Evolutionary conservation across 2,797 vertebrate species (phyloP), one percentile per base, ranked within the genome.

Genomic region (Cetoscarus ocellatus): DNA sequence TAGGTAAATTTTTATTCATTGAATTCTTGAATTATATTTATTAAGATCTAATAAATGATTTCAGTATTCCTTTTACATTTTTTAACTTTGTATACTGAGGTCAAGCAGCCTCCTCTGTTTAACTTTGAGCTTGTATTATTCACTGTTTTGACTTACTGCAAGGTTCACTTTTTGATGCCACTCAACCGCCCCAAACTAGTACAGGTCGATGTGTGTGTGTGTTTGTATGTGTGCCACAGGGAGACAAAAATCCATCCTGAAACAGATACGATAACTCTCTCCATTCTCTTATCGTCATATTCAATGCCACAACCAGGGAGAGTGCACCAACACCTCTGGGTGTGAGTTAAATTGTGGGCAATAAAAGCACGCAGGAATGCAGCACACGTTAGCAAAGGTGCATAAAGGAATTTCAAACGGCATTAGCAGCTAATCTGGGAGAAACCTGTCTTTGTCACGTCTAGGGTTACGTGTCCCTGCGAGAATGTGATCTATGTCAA

Each of bases 401-500:
- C 38, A 52, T 9, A n/a, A 13, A 69, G 64, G 77, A 75, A 89
- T 83, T 86, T 90, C 58, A 76, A 79, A 75, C 38, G 64, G 80
- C 55, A 82, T 87, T 81, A 83, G 79, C 3, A 17, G 42, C 76
- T 91, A 89, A 91, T 91, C 87, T 85, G 50, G 69, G 82, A 85
- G 85, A 86, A 91, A 90, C 88, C 77, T 79, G 86, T 72, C 86
- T 90, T 90, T 91, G 92, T 93, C 87, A 69, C 44, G 50, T 90
- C 75, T 79, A 77, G 67, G 54, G 87, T 88, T 89, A 85, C 88
- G 50, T 73, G 83, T 85, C 83, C 62, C 70, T 43, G n/a, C 40
- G 89, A 86, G 92, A 94, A 94, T 93, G 89, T 67, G 80, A 91
- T 88, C 86, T 89, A 93, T 88, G 88, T 85, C 61, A 78, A 84